Evolutionary conservation across 2,797 vertebrate genomes (phyloP).

Genomic region (Chiloscyllium punctatum): DNA sequence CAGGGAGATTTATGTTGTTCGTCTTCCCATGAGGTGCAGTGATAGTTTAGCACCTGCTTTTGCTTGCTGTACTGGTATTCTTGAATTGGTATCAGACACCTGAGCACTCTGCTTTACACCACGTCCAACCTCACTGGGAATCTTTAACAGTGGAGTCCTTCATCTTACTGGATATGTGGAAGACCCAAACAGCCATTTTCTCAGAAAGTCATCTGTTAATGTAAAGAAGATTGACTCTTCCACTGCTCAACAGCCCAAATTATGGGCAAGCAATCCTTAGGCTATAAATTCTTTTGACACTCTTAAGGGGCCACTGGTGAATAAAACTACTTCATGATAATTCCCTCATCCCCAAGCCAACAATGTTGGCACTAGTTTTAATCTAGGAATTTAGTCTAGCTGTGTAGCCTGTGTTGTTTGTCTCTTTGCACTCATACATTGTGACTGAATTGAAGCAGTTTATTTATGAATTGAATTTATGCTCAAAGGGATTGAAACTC

Average conservation of each 20-base stretch:
- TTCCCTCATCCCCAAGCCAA: not conserved
- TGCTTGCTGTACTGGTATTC: not conserved
- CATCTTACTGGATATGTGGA: not conserved
- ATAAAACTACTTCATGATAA: not conserved
- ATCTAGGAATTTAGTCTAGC: not conserved
- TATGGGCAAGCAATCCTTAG: not conserved
- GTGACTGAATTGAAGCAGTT: not conserved
- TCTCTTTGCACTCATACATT: not conserved
- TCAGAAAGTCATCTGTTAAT: not conserved
- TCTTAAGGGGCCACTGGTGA: too few species aligned
- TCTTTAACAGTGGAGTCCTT: not conserved
- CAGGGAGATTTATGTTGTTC: not conserved
- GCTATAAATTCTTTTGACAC: not conserved
- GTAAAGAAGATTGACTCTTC: not conserved
- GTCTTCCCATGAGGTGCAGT: not conserved
- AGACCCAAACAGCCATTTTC: not conserved
- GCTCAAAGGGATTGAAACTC: too few species aligned
- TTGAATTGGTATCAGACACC: not conserved
- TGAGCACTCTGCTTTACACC: conserved; percentile 4
- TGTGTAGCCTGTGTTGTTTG: not conserved
- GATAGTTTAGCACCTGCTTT: not conserved
- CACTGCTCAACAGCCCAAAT: not conserved
- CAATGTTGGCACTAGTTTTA: not conserved
- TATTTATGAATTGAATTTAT: not conserved
- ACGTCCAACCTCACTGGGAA: not conserved